Conservation (phyloP, 2,113 vertebrate genomes). For the Okapia johnstoni region DNA sequence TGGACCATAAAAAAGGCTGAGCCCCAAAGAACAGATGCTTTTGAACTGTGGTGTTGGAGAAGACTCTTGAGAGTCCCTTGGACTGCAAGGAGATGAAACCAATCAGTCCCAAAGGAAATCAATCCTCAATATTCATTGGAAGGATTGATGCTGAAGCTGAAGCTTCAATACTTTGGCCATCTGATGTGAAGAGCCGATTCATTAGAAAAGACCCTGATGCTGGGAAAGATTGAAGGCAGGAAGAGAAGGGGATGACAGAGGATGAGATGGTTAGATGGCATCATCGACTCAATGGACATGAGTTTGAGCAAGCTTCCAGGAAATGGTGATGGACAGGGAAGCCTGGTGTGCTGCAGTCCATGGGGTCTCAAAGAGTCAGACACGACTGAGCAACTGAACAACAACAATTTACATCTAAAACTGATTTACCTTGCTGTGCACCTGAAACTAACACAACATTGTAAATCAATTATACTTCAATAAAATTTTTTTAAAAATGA, state of each 20-base stretch:
- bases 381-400: background rate
- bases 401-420: background rate
- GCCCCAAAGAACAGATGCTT: background rate
- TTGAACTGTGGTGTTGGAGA: background rate
- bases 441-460: background rate
- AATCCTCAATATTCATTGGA: background rate
- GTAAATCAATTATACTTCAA: background rate
- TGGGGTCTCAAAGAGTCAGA: background rate
- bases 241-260: background rate
- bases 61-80: background rate
- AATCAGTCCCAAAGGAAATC: background rate
- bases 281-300: background rate
- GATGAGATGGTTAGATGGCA: background rate
- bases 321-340: background rate
- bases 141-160: background rate
- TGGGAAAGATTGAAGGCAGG: background rate
- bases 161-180: background rate
- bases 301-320: background rate
- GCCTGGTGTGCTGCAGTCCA: background rate
- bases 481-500: rapidly evolving
- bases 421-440: background rate
- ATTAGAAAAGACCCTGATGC: background rate
- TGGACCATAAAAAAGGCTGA: background rate
- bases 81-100: background rate
- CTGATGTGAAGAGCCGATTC: background rate